Evolutionary conservation across 2,888 invertebrate genomes (phyloP), one percentile per base, ranked within the genome.

Genomic region (Boloria selene): DNA sequence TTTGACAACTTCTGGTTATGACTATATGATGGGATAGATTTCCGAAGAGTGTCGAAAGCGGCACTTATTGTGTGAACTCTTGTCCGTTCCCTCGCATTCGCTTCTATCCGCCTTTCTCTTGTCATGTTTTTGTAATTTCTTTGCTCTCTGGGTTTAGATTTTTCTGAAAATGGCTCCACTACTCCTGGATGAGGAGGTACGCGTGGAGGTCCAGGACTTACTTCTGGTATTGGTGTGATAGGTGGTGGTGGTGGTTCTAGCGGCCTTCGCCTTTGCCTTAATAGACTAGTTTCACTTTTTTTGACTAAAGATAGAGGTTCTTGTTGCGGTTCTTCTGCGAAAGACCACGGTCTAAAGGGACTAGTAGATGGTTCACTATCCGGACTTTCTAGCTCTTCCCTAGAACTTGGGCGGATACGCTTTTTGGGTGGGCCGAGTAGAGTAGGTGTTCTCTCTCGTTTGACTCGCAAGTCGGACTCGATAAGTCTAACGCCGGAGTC

Each of bases 51-150:
- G 73, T 98, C 98, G 82, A 98, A 98, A 0, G 98, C 98, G 0
- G 98, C 98, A 79, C 98, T 98, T 73, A 98, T 98, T 0, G 98
- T 98, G 84, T 98, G 98, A 0, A 98, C 98, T 61, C 98, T 93
- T 6, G 98, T 97, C 67, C 98, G 90, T 82, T 98, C 98, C 5
- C 98, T 93, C 0, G 98, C 98, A 81, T 98, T 98, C 0, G 98
- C 98, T 83, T 98, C 98, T 79, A 98, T 97, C 72, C 98, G 93
- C 73, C 98, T 91, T 82, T 98, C 98, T 18, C 97, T 93, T 0
- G 97, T 98, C 98, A 98, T 98, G 83, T 98, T 98, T 82, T 98
- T 98, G 87, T 98, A 98, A 83, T 98, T 98, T 72, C 97, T 93
- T 79, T 97, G 96, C 71, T 96, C 95, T 63, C 94, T 91, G 0